Base-by-base conservation (phyloP, 1,140 invertebrate species). In the Bradysia coprophila region DNA sequence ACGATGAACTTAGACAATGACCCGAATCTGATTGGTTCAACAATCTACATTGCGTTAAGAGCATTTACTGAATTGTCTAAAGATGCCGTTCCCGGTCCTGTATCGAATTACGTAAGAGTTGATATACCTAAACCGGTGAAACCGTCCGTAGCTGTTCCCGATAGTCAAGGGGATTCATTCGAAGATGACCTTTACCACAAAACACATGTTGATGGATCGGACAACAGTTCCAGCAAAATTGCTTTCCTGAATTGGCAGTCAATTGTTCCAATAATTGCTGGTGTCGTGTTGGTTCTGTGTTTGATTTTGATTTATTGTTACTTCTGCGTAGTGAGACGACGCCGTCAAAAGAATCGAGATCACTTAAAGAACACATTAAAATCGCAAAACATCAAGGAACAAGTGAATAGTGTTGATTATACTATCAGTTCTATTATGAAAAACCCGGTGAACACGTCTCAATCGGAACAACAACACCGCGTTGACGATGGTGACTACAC, bases 41-140 rank as follows among this genome's bases (percentile, higher is more conserved):
- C 62, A 1, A 46, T 66, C 22, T 73, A 64, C 47, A 64, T 75
- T 45, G 65, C 67, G 15, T 51, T 76, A 3, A 54, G 69, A 21
- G 67, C 69, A 1, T 63, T 66, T 38, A 48, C 51, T 3, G 55
- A 58, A 31, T 24, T 54, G 3, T 50, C 46, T 1, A 41, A 48
- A 4, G 51, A 61, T 41, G 43, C 53, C 10, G 56, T 62, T 31
- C 51, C 54, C 8, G 65, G 67, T 1, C 64, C 65, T 3, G 49
- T 69, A 19, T 76, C 73, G 0, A 76, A 76, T 51, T 66, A 67
- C 50, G 67, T 69, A 5, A 49, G 63, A 15, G 55, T 71, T 19
- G 56, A 63, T 22, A 62, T 71, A 2, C 65, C 66, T 1, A 63
- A 62, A 13, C 65, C 60, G 28, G 62, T 60, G n/a, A 59, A 65